Percentiles rank a stretch among this genome's conserved stretches.
Conservation (phyloP, 2,888 invertebrate genomes). For the Drosophila histrio region DNA sequence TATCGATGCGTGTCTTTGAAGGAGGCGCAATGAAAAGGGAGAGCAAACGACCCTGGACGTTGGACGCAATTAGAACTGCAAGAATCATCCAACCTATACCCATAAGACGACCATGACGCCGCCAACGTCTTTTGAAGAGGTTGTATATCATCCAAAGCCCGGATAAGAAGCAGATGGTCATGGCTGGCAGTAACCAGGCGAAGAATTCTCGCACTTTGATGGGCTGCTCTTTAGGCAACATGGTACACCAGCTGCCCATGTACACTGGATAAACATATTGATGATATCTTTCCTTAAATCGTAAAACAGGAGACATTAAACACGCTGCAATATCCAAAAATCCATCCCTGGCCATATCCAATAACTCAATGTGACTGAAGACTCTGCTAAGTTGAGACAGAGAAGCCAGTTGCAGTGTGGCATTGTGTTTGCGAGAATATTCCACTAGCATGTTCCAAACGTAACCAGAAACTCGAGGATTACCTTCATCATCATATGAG, state of each 20-base stretch:
- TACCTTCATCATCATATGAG: slow-evolving; percentile 24
- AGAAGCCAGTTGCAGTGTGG: slow-evolving; percentile 25
- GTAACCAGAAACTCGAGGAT: slow-evolving; percentile 42
- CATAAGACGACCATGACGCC: slow-evolving; percentile 32
- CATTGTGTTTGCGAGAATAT: slow-evolving; percentile 54
- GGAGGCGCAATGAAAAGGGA: slow-evolving; percentile 46
- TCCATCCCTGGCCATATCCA: background rate
- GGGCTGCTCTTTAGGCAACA: slow-evolving; percentile 51
- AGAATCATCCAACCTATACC: slow-evolving; percentile 48
- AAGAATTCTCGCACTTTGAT: slow-evolving; percentile 22
- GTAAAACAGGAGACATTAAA: slow-evolving; percentile 37
- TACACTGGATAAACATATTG: slow-evolving; percentile 49
- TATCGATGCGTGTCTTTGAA: slow-evolving; percentile 10
- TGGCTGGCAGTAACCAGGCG: slow-evolving; percentile 8
- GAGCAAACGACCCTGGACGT: slow-evolving; percentile 44
- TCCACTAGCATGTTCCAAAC: slow-evolving; percentile 58
- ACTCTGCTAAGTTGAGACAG: background rate
- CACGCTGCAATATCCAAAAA: slow-evolving; percentile 48
- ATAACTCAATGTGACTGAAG: slow-evolving; percentile 33
- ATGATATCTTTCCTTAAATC: slow-evolving; percentile 14
- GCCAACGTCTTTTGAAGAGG: slow-evolving; percentile 21
- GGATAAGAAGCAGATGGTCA: slow-evolving; percentile 12
- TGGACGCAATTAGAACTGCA: slow-evolving; percentile 28
- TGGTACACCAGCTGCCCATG: slow-evolving; percentile 64
- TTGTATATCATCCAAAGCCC: slow-evolving; percentile 26